A percentile compares a stretch with the other conserved stretches of the same genome.
Conservation (phyloP, 2,113 vertebrate species). For the Albula glossodonta region DNA sequence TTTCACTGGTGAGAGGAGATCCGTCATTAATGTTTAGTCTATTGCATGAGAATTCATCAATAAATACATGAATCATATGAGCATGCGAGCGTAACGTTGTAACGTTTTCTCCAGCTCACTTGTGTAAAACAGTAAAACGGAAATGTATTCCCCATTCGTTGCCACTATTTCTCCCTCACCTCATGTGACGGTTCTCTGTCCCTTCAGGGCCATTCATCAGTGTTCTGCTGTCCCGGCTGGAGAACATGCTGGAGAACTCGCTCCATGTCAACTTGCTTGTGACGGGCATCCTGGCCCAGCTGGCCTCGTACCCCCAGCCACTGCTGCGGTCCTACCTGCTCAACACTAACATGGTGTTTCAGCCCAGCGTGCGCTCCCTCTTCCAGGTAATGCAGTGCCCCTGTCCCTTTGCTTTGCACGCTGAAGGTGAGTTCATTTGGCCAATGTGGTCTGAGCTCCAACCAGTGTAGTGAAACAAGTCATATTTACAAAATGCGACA, state of each 20-base stretch:
- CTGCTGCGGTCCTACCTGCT: constrained; percentile 88
- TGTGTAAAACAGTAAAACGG: background rate
- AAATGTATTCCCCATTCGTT: background rate
- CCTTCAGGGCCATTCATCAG: constrained; percentile 90
- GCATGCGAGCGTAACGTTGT: background rate
- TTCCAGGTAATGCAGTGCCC: constrained; percentile 78
- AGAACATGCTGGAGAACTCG: constrained; percentile 95
- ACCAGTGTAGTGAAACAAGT: no score
- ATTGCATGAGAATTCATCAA: background rate
- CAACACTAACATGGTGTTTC: constrained; percentile 76
- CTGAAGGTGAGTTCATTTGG: no score
- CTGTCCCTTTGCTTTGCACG: no score
- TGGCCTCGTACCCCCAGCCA: constrained; percentile 91
- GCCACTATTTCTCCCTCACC: no score
- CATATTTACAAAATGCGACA: no score
- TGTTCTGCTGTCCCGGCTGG: constrained; percentile 88
- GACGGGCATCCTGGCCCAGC: constrained; percentile 87
- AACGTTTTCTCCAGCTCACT: background rate
- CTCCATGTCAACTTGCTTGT: constrained; percentile 90
- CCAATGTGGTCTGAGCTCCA: no score
- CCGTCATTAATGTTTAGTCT: background rate
- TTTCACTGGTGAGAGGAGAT: constrained; percentile 79
- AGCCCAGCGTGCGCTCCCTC: constrained; percentile 78
- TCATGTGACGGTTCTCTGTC: constrained; percentile 6
- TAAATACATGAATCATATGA: background rate